These are phyloP conservation scores for Aproaerema taeniolella DNA, from an alignment of 2,888 invertebrate genomes.

Conservation along the genomic window DNA sequence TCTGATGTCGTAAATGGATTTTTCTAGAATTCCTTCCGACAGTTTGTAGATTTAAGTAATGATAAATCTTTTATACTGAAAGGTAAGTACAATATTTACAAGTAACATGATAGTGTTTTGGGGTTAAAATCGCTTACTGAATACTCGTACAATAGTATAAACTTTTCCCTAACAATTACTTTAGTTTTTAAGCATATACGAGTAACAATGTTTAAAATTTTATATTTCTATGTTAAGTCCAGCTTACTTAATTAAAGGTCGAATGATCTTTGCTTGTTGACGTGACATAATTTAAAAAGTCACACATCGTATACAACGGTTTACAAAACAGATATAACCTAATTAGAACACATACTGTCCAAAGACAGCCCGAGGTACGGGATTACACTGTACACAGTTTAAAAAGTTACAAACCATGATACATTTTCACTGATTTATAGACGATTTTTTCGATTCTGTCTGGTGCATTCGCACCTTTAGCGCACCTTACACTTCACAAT, in stretches of 20 bases:
- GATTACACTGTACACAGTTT: constrained; percentile 31
- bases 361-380: constrained; percentile 22
- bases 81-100: constrained; percentile 56
- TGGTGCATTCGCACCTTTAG: too few relatives aligned
- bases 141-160: constrained; percentile 56
- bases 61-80: constrained; percentile 38
- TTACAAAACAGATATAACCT: constrained; percentile 52
- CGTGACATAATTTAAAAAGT: constrained; percentile 61
- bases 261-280: constrained; percentile 52
- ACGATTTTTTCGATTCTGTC: constrained; percentile 23
- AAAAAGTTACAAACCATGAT: constrained; percentile 14
- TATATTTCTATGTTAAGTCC: constrained; percentile 60
- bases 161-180: constrained; percentile 64
- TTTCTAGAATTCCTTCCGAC: too few relatives aligned
- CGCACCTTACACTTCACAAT: constrained; percentile 17
- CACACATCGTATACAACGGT: constrained; percentile 75
- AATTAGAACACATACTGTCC: constrained; percentile 30
- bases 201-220: constrained; percentile 75
- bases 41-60: constrained; percentile 25
- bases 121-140: constrained; percentile 62
- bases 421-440: constrained; percentile 24
- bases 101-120: constrained; percentile 40
- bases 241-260: constrained; percentile 58
- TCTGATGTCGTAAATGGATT: constrained; percentile 33
- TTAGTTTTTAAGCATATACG: constrained; percentile 69